Evolutionary conservation across 1,140 invertebrate genomes (phyloP).

Genomic region (Arctopsyche grandis): DNA sequence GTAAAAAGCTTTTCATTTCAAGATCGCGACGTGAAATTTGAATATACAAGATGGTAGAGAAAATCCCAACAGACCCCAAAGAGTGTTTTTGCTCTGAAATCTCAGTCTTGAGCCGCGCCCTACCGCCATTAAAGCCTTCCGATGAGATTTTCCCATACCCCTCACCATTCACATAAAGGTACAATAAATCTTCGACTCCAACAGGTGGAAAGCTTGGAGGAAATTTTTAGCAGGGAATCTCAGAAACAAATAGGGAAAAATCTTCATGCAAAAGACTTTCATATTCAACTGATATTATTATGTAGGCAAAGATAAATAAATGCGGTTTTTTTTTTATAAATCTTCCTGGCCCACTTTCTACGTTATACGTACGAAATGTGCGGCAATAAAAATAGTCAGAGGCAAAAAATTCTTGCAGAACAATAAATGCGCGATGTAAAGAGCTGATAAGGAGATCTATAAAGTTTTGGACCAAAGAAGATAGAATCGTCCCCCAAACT

Average conservation of each 20-base stretch:
- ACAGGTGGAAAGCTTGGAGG: constrained; percentile 11
- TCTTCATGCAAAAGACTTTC: background rate
- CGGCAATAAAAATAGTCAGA: background rate
- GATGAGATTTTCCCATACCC: constrained; percentile 26
- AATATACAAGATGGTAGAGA: background rate
- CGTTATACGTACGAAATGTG: no score
- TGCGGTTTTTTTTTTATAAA: no score
- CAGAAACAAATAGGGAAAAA: background rate
- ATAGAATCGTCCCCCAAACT: background rate
- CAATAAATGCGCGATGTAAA: background rate
- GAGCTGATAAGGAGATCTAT: background rate
- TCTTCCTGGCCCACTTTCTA: no score
- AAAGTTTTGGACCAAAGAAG: background rate
- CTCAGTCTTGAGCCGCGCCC: background rate
- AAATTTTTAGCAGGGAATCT: background rate
- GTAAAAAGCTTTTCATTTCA: background rate
- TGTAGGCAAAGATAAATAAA: no score
- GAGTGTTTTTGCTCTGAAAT: constrained; percentile 21
- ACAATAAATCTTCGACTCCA: constrained; percentile 32
- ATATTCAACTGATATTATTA: no score
- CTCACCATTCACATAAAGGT: background rate
- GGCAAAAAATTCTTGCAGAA: background rate
- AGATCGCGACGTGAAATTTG: constrained; percentile 11
- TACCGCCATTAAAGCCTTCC: constrained; percentile 6
- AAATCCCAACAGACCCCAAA: background rate